Evolutionary conservation across 2,797 vertebrate species (phyloP), one percentile per base, ranked within the genome.

Genomic region (Lophura swinhoii): DNA sequence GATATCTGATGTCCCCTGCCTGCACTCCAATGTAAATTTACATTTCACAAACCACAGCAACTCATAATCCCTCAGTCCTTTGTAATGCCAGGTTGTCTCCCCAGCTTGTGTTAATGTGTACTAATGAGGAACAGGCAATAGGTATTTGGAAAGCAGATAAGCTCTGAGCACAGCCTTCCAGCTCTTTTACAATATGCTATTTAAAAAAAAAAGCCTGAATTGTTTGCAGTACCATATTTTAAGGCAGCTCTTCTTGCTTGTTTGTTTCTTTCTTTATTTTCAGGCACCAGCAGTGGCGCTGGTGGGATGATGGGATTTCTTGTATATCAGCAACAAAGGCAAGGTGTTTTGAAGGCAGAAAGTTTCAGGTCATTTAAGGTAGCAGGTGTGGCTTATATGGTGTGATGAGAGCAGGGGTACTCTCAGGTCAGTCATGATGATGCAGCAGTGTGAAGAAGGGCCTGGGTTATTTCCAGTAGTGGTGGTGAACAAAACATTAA

Each of bases 1-100:
- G 75, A 87, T 94, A 94, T 91, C 92, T 92, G 91, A 91, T 75
- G 81, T 91, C 81, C 87, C 84, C 55, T 83, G 72, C 75, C 62
- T 93, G 75, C 81, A 74, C 84, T 91, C 62, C 71, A 87, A 83
- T 44, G 58, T 77, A 83, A 91, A 95, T 91, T 94, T 93, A 91
- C 81, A 51, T 94, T 96, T 94, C 74, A 81, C 67, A 90, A 87
- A 87, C 62, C 55, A n/a, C 9, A 91, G 71, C 53, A 88, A 62
- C 66, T 91, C 75, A 28, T 94, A 91, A 94, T 93, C 90, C 46
- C 33, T 80, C 58, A n/a, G 62, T 85, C 88, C 46, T 87, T 88
- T 83, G 58, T 74, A 88, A 72, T 67, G 91, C 51, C 88, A 59
- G 58, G 74, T 77, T 93, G 86, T 91, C 80, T 94, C 41, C 64